Evolutionary conservation across 2,113 vertebrate genomes (phyloP).

Genomic region (Cacatua alba): DNA sequence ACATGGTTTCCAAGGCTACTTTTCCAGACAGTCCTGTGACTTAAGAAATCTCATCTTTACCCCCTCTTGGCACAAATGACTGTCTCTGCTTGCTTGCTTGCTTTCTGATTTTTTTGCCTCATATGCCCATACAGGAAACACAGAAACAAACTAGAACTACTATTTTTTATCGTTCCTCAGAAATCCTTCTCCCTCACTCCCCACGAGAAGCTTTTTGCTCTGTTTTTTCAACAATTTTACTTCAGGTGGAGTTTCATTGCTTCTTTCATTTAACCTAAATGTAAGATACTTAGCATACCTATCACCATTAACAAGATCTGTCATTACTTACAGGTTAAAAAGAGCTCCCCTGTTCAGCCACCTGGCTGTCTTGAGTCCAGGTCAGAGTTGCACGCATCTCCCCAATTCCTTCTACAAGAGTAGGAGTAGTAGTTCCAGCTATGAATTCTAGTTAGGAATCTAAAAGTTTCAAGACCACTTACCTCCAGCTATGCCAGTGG

Average conservation of each 20-base stretch:
- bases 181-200: neutral
- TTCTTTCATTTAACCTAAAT: neutral
- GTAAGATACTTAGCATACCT: neutral
- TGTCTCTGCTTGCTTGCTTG: neutral
- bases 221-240: neutral
- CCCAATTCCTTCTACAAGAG: neutral
- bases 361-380: neutral
- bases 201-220: neutral
- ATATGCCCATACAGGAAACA: neutral
- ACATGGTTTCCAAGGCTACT: neutral
- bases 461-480: neutral
- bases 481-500: neutral
- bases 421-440: neutral
- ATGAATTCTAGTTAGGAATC: neutral
- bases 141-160: neutral
- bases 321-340: neutral
- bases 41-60: neutral
- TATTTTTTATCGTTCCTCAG: neutral
- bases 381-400: neutral
- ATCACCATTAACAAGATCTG: neutral
- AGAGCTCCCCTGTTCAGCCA: neutral
- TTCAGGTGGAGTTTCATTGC: neutral
- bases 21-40: neutral
- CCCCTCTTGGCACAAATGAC: rapidly evolving
- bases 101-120: neutral